Conservation (phyloP, 2,888 invertebrate species). For the Melinaea menophilus region DNA sequence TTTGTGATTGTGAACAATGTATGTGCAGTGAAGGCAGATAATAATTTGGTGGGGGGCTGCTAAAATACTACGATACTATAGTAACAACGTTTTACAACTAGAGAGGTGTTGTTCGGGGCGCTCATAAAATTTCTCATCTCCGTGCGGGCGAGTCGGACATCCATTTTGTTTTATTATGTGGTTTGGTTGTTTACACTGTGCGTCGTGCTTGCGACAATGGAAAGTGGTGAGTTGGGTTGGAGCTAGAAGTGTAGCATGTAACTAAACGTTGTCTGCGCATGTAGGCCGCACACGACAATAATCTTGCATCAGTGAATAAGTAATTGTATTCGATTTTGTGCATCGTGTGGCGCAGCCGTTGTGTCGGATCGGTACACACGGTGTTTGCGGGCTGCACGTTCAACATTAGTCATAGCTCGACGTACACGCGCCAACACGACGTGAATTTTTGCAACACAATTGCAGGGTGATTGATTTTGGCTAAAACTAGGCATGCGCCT, state of each 20-base stretch:
- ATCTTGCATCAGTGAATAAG: conserved; percentile 69
- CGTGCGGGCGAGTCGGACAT: conserved; percentile 66
- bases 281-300: conserved; percentile 69
- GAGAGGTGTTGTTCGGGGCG: conserved; percentile 51
- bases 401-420: conserved; percentile 30
- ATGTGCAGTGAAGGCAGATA: conserved; percentile 58
- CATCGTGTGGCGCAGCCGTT: conserved; percentile 65
- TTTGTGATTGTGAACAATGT: conserved; percentile 59
- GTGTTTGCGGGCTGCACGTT: conserved; percentile 16
- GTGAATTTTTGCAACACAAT: conserved; percentile 28
- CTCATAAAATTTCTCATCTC: conserved; percentile 71
- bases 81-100: conserved; percentile 77
- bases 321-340: conserved; percentile 72
- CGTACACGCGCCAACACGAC: conserved; percentile 28
- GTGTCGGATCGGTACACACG: conserved; percentile 37
- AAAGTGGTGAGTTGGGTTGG: conserved; percentile 66
- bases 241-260: conserved; percentile 39
- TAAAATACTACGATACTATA: conserved; percentile 77
- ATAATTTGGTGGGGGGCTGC: conserved; percentile 74
- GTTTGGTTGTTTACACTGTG: conserved; percentile 71
- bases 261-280: conserved; percentile 64
- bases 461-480: conserved; percentile 61
- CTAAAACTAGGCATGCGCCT: conserved; percentile 65
- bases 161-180: conserved; percentile 78
- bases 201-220: conserved; percentile 66